Percentiles rank a stretch among this genome's conserved stretches.
These are phyloP conservation scores for Cheilosia soror DNA, from an alignment of 2,888 invertebrate genomes.

Conservation along the genomic window DNA sequence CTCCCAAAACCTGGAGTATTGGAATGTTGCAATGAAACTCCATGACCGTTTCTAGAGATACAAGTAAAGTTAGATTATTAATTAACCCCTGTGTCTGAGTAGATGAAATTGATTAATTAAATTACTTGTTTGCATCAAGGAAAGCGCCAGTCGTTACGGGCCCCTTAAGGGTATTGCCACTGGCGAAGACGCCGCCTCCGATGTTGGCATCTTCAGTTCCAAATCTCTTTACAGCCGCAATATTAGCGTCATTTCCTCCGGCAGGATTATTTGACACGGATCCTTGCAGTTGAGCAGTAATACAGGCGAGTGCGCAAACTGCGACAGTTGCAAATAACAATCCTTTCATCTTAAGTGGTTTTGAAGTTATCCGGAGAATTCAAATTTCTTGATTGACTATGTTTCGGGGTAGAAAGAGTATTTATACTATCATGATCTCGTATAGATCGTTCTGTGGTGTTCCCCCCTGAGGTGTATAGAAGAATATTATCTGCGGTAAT, in stretches of 20 bases:
- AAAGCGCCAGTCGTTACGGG: conserved; percentile 80
- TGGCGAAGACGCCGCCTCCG: conserved; percentile 78
- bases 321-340: conserved; percentile 1
- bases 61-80: not conserved
- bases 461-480: not conserved
- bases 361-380: not conserved
- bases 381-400: not conserved
- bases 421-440: conserved; percentile 1
- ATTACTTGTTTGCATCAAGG: conserved; percentile 78
- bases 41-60: conserved; percentile 78
- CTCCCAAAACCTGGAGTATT: conserved; percentile 77
- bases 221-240: conserved; percentile 59
- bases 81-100: conserved; percentile 46
- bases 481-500: not conserved
- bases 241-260: conserved; percentile 76
- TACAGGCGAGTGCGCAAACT: not conserved
- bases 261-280: conserved; percentile 76
- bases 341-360: conserved; percentile 1
- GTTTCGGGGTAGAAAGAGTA: not conserved
- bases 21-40: conserved; percentile 78
- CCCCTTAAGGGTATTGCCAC: conserved; percentile 76
- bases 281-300: conserved; percentile 58
- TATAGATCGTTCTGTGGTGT: not conserved
- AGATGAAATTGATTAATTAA: not conserved
- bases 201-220: conserved; percentile 77